These are phyloP conservation scores for Agrotis puta DNA, from an alignment of 2,888 invertebrate species.

Conservation along the genomic window DNA sequence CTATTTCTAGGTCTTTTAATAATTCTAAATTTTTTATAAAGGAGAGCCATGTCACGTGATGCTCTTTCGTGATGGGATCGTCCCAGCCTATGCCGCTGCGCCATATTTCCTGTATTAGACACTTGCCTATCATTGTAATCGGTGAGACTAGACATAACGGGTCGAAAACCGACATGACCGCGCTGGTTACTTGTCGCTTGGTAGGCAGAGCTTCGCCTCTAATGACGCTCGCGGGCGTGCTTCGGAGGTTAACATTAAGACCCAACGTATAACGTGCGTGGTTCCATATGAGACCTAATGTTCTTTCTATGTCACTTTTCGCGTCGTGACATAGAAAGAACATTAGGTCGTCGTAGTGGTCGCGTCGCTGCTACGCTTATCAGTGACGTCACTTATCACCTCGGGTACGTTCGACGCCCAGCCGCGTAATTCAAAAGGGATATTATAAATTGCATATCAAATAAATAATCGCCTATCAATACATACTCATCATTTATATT, in stretches of 20 bases:
- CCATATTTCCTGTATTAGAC: neutral
- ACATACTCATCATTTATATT: too few species aligned
- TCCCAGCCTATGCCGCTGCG: conserved; percentile 1
- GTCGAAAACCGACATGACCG: neutral
- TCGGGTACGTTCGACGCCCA: too few species aligned
- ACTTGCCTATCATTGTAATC: neutral
- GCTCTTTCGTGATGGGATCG: neutral
- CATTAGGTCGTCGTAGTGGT: too few species aligned
- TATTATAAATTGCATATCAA: too few species aligned
- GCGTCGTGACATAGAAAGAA: too few species aligned
- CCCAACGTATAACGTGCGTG: conserved; percentile 1
- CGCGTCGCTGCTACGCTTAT: neutral
- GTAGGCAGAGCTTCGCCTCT: neutral
- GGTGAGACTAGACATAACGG: neutral
- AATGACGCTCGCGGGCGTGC: neutral
- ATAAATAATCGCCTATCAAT: too few species aligned
- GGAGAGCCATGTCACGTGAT: neutral
- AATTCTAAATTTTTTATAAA: neutral
- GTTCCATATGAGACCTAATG: neutral
- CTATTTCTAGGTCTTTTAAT: neutral
- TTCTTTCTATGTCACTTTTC: neutral
- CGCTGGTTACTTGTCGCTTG: conserved; percentile 4
- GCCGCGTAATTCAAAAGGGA: too few species aligned
- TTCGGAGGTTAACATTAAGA: neutral
- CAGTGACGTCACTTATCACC: too few species aligned